Percentiles rank a stretch among this genome's conserved stretches.
These are phyloP conservation scores for Mus spretus DNA, from an alignment of 2,797 vertebrate species.

Conservation along the genomic window DNA sequence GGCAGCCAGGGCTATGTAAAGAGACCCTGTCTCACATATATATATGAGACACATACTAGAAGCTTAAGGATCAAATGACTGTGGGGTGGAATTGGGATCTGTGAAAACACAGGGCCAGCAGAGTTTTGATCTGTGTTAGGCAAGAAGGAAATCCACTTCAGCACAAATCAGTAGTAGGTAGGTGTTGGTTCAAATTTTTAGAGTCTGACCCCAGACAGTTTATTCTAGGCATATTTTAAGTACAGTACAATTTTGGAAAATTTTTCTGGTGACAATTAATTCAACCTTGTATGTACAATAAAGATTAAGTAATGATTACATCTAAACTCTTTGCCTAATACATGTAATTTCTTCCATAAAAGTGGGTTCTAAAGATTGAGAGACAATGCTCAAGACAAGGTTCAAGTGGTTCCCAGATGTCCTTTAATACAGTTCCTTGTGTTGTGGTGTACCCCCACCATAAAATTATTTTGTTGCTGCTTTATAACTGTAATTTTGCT, in stretches of 20 bases:
- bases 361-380: neutral
- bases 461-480: neutral
- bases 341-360: neutral
- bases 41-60: neutral
- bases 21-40: neutral
- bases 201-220: neutral
- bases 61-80: neutral
- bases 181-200: neutral
- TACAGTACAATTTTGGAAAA: neutral
- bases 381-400: neutral
- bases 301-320: neutral
- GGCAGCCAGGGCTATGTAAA: neutral
- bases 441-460: neutral
- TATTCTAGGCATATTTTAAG: neutral
- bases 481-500: neutral
- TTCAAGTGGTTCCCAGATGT: neutral
- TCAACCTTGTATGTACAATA: neutral
- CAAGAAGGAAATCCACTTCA: neutral
- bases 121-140: neutral
- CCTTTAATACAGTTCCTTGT: neutral
- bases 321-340: neutral
- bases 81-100: neutral
- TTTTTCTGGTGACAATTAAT: neutral
- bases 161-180: neutral
- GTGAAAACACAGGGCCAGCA: neutral